phyloP scores from a whole-genome alignment of 2,113 vertebrate species.

The Phylloscopus trochiloides region DNA sequence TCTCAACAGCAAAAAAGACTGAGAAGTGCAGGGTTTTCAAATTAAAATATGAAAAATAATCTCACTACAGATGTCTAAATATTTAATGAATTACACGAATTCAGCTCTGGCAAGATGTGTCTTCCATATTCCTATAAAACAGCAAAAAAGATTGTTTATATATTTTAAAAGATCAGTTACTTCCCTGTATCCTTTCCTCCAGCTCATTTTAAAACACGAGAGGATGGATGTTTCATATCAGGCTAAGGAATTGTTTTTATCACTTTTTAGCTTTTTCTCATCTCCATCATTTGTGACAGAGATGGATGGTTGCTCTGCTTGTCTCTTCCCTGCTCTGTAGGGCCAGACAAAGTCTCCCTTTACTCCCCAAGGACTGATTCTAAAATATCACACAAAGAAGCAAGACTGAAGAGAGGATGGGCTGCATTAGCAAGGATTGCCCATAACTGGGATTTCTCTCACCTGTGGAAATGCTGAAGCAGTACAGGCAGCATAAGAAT shows the following conservation, averaged over 20 bases:
- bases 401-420: background rate
- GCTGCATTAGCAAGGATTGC: background rate
- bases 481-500: background rate
- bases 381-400: background rate
- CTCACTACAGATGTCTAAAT: background rate
- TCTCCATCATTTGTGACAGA: background rate
- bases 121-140: background rate
- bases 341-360: background rate
- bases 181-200: background rate
- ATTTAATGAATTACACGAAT: background rate
- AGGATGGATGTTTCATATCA: background rate
- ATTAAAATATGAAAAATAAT: slow-evolving; percentile 43
- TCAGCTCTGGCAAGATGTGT: background rate
- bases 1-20: background rate
- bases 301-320: background rate
- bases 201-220: background rate
- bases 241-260: background rate
- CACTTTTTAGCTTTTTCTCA: background rate
- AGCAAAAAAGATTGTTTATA: background rate
- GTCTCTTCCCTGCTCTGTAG: background rate
- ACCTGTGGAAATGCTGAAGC: background rate
- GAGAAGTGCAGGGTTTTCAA: background rate
- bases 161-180: slow-evolving; percentile 1
- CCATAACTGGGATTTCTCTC: background rate
- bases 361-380: background rate